Conservation (phyloP, 2,113 vertebrate species). For the Hyla sarda region DNA sequence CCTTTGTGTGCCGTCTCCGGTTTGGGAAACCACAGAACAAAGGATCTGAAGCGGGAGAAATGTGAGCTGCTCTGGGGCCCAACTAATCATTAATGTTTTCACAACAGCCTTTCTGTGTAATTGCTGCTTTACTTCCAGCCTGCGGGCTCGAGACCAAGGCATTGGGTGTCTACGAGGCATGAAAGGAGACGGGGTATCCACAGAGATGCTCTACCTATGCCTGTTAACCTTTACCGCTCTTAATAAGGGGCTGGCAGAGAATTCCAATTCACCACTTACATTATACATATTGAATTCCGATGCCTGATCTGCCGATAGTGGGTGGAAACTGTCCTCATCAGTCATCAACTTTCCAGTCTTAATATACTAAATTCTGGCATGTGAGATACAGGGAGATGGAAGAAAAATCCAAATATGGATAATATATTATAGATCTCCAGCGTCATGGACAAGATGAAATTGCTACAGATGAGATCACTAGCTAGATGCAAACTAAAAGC, state of each 20-base stretch:
- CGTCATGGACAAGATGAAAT: no score
- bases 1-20: slow-evolving; percentile 41
- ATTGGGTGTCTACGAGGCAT: not conserved
- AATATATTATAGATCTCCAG: no score
- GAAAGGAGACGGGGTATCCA: not conserved
- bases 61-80: slow-evolving; percentile 52
- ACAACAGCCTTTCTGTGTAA: slow-evolving; percentile 42
- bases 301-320: not conserved
- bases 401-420: no score
- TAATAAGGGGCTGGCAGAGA: not conserved
- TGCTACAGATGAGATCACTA: no score
- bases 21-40: slow-evolving; percentile 49
- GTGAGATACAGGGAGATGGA: no score
- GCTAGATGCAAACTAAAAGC: no score
- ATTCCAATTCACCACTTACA: not conserved
- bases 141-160: slow-evolving; percentile 3
- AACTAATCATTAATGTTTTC: slow-evolving; percentile 58
- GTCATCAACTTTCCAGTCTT: no score
- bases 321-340: not conserved
- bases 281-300: not conserved
- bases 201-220: not conserved
- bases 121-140: slow-evolving; percentile 24
- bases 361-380: no score
- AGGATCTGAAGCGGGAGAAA: slow-evolving; percentile 42
- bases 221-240: not conserved